Conservation (phyloP, 2,113 vertebrate genomes). For the Oreamnos americanus region DNA sequence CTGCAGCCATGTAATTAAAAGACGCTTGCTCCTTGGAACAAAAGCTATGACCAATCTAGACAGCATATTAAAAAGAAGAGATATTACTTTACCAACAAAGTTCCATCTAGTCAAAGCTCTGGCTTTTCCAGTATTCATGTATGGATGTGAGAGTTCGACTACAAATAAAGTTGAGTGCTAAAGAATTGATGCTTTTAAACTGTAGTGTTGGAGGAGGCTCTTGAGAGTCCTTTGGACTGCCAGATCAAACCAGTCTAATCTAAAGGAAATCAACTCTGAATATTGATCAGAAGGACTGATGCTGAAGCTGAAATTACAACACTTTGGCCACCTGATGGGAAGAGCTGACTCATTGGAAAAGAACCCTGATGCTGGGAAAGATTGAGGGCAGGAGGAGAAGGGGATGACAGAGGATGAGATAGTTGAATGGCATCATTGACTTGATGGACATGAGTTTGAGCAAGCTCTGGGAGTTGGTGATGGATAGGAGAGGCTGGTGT, state of each 20-base stretch:
- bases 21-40: neutral
- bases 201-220: neutral
- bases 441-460: neutral
- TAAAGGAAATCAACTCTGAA: neutral
- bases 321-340: neutral
- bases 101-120: neutral
- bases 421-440: neutral
- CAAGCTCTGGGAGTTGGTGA: neutral
- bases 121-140: neutral
- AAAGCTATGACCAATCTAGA: neutral
- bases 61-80: neutral
- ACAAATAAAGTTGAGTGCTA: neutral
- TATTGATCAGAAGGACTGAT: neutral
- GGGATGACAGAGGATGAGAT: neutral
- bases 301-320: neutral
- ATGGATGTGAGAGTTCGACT: neutral
- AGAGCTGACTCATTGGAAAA: neutral
- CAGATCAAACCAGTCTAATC: neutral
- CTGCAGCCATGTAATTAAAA: neutral
- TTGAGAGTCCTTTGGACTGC: neutral
- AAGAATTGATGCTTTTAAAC: neutral
- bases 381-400: neutral
- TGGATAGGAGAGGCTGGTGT: neutral
- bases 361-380: neutral
- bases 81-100: neutral